Percentiles rank a stretch among this genome's conserved stretches.
These are phyloP conservation scores for Cotesia vestalis DNA, from an alignment of 1,140 invertebrate species.

Conservation along the genomic window DNA sequence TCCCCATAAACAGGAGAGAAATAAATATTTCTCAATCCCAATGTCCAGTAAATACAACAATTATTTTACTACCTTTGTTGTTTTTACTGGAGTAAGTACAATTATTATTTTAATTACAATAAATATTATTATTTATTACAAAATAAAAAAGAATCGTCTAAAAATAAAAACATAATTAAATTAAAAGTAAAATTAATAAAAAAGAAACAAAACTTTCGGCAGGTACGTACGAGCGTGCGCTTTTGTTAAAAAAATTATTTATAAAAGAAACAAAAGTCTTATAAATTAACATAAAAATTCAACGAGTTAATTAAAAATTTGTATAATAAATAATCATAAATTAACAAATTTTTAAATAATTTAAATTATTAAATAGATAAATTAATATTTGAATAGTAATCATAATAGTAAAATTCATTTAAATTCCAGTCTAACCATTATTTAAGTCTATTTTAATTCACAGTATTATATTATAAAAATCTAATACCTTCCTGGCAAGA, in stretches of 20 bases:
- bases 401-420: neutral
- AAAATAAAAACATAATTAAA: neutral
- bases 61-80: neutral
- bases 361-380: slow-evolving; percentile 26
- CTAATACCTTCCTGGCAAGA: slow-evolving; percentile 55
- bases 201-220: slow-evolving; percentile 46
- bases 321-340: neutral
- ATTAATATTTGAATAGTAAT: slow-evolving; percentile 24
- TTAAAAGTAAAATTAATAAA: neutral
- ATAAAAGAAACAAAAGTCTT: slow-evolving; percentile 13
- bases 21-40: slow-evolving; percentile 24
- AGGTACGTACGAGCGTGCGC: slow-evolving; percentile 61
- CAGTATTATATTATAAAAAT: slow-evolving; percentile 36
- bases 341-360: neutral
- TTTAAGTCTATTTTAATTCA: slow-evolving; percentile 15
- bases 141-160: neutral
- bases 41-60: neutral
- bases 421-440: too few species aligned
- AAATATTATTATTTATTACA: neutral
- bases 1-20: slow-evolving; percentile 10
- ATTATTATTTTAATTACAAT: slow-evolving; percentile 19
- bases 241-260: slow-evolving; percentile 37
- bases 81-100: neutral
- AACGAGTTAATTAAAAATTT: neutral
- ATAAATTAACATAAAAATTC: neutral